A percentile compares a stretch with the other conserved stretches of the same genome.
These are phyloP conservation scores for Tenthredo distinguenda DNA, from an alignment of 2,888 invertebrate genomes.

Conservation along the genomic window DNA sequence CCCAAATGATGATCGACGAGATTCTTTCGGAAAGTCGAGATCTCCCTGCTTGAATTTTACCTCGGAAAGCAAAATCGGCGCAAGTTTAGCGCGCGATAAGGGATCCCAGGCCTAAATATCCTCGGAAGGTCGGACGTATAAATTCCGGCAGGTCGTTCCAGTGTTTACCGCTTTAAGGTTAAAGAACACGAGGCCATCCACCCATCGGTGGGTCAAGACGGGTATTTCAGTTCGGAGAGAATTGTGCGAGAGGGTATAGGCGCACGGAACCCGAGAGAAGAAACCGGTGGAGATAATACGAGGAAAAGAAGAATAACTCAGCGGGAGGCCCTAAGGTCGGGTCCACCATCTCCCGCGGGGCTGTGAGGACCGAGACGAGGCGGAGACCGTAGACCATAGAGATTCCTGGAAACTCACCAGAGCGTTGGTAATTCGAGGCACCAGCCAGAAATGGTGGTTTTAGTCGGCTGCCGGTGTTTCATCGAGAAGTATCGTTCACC, in stretches of 20 bases:
- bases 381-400: neutral
- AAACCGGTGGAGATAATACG: conserved; percentile 30
- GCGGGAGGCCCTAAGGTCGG: conserved; percentile 35
- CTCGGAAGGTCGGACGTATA: neutral
- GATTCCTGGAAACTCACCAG: conserved; percentile 43
- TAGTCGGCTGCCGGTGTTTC: neutral
- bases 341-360: conserved; percentile 43
- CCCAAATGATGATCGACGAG: too few species aligned
- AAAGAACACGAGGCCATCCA: conserved; percentile 27
- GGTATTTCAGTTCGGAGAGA: neutral
- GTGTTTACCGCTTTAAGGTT: conserved; percentile 31
- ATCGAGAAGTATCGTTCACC: neutral
- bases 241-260: conserved; percentile 31
- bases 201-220: conserved; percentile 24
- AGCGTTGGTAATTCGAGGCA: conserved; percentile 47
- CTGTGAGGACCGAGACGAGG: neutral
- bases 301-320: conserved; percentile 48
- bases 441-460: conserved; percentile 16
- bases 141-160: neutral
- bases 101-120: neutral
- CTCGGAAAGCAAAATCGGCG: neutral
- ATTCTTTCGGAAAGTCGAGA: neutral
- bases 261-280: neutral
- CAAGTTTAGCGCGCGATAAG: neutral
- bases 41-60: neutral